Conservation (phyloP, 2,797 vertebrate species). For the Sus cebifrons region DNA sequence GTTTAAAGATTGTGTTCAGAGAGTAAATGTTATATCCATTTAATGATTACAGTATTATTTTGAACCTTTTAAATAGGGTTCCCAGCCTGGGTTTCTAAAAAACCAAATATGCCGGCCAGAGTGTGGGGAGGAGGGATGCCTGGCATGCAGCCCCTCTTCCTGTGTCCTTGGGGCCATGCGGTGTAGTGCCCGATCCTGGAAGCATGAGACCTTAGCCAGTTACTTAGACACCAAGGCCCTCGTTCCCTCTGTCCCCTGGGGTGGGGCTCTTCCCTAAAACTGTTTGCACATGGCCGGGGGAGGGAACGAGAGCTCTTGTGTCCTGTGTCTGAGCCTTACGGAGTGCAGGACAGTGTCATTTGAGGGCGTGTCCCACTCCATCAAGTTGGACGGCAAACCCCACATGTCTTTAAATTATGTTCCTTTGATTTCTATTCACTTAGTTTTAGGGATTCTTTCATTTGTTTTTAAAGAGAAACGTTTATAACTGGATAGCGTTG, state of each 20-base stretch:
- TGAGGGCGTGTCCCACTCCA: conserved; percentile 75
- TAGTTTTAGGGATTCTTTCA: conserved; percentile 71
- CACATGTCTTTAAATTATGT: conserved; percentile 91
- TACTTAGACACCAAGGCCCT: conserved; percentile 60
- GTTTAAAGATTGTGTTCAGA: conserved; percentile 91
- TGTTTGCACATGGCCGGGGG: conserved; percentile 84
- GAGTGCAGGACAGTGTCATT: conserved; percentile 77
- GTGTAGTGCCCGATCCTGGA: conserved; percentile 84
- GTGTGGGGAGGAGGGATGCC: conserved; percentile 78
- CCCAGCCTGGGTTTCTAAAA: conserved; percentile 89
- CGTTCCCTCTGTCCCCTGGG: conserved; percentile 62
- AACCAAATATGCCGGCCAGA: conserved; percentile 80
- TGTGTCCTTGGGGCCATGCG: conserved; percentile 66
- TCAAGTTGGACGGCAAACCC: conserved; percentile 85
- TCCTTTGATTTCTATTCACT: conserved; percentile 76
- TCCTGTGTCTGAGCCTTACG: conserved; percentile 87
- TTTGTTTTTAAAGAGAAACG: conserved; percentile 84
- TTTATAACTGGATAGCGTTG: conserved; percentile 91
- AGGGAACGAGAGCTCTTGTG: conserved; percentile 80
- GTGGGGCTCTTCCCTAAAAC: conserved; percentile 78
- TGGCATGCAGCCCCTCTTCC: conserved; percentile 78
- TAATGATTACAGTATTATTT: conserved; percentile 95
- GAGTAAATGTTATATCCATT: conserved; percentile 89
- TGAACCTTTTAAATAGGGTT: conserved; percentile 90
- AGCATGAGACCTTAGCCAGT: conserved; percentile 76